Percentiles rank a stretch among this genome's conserved stretches.
phyloP scores from a whole-genome alignment of 2,797 vertebrate genomes.

The Cossypha dichroa region DNA sequence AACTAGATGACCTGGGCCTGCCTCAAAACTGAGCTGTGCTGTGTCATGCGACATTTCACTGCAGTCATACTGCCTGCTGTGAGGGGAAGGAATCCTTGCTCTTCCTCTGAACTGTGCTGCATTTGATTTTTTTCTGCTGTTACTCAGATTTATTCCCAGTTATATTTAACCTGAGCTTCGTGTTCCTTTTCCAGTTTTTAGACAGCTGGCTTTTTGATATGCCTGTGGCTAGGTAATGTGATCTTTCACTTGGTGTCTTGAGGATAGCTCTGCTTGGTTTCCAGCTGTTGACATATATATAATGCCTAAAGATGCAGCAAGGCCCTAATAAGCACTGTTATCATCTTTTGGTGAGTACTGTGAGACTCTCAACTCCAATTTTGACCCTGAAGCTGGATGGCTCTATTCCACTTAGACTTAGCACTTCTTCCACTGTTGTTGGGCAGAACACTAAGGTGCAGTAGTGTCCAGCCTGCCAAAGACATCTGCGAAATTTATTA shows the following conservation, averaged over 20 bases:
- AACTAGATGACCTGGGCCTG: not conserved
- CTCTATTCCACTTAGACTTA: not conserved
- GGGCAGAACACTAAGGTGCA: not conserved
- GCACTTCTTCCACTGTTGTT: not conserved
- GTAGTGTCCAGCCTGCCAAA: not conserved
- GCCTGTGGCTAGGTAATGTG: not conserved
- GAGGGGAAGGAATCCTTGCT: not conserved
- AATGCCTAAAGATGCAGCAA: not conserved
- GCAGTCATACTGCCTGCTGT: not conserved
- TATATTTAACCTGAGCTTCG: not conserved
- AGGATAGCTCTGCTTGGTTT: not conserved
- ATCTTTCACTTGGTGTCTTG: not conserved
- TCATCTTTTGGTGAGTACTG: not conserved
- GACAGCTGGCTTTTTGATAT: not conserved
- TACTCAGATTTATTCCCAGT: not conserved
- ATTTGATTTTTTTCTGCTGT: not conserved
- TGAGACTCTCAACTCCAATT: accelerated
- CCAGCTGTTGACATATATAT: not conserved
- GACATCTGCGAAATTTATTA: not conserved
- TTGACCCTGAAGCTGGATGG: not conserved
- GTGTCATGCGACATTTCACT: not conserved
- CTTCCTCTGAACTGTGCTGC: not conserved
- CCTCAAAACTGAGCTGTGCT: not conserved
- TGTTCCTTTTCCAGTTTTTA: not conserved
- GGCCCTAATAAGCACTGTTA: not conserved